These are phyloP conservation scores for Boloria selene DNA, from an alignment of 2,888 invertebrate genomes.

Conservation along the genomic window DNA sequence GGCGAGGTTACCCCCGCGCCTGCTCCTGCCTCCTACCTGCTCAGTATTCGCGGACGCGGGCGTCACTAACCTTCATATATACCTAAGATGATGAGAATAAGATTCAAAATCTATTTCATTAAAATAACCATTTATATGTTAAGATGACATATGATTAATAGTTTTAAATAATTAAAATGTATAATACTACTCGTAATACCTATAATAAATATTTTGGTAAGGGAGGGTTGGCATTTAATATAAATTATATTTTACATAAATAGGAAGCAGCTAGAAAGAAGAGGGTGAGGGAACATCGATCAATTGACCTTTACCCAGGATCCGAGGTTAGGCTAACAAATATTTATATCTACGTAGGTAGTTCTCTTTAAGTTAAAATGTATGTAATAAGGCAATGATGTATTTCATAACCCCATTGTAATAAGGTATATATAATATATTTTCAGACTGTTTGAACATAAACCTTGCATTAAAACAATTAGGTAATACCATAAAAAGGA, in stretches of 20 bases:
- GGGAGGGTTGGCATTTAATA: too few relatives aligned
- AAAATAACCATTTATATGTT: slow-evolving; percentile 27
- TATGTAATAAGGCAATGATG: neutral
- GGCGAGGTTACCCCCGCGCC: slow-evolving; percentile 67
- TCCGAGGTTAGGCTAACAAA: slow-evolving; percentile 10
- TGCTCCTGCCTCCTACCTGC: slow-evolving; percentile 63
- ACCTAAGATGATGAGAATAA: slow-evolving; percentile 18
- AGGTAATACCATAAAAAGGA: too few relatives aligned
- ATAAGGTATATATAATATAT: too few relatives aligned
- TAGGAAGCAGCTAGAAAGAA: slow-evolving; percentile 13
- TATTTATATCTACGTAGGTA: neutral
- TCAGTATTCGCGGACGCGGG: slow-evolving; percentile 65
- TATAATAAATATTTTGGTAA: too few relatives aligned
- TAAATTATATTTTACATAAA: neutral
- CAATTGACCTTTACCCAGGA: slow-evolving; percentile 20
- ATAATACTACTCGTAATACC: too few relatives aligned
- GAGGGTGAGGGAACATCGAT: slow-evolving; percentile 11
- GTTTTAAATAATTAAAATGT: too few relatives aligned
- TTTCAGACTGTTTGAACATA: neutral
- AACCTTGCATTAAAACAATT: neutral
- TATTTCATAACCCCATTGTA: too few relatives aligned
- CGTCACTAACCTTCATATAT: slow-evolving; percentile 49
- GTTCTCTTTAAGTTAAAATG: neutral
- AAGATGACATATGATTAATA: too few relatives aligned
- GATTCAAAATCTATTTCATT: slow-evolving; percentile 20